Evolutionary conservation across 30 jellyfish, hydroid and myxozoan species (phyloP).

Genomic region (Aurelia aurita): DNA sequence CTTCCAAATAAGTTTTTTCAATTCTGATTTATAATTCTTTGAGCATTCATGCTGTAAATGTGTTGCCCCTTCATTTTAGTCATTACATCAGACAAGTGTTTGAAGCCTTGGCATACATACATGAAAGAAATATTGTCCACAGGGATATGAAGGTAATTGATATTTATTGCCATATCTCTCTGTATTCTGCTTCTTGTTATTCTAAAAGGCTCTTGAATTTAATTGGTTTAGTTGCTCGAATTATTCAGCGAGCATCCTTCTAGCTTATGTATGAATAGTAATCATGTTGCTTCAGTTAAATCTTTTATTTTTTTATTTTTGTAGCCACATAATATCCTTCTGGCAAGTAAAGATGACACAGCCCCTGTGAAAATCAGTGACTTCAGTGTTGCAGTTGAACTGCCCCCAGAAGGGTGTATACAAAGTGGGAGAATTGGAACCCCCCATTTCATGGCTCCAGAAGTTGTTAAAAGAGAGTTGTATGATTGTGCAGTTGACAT

Average conservation of each 20-base stretch:
- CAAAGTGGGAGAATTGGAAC: conserved; percentile 91
- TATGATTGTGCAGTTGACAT: conserved; percentile 90
- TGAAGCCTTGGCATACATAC: conserved; percentile 93
- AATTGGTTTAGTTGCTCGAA: too few species aligned
- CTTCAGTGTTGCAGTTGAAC: conserved; percentile 91
- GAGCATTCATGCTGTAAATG: background rate
- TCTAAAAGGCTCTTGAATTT: too few species aligned
- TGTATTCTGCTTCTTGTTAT: too few species aligned
- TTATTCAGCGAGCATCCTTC: too few species aligned
- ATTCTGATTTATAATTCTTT: background rate
- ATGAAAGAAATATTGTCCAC: conserved; percentile 87
- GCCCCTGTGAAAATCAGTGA: conserved; percentile 97
- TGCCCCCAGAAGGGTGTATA: conserved; percentile 72
- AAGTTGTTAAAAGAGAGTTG: conserved; percentile 84
- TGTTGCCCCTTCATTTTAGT: conserved; percentile 44
- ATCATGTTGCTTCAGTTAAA: too few species aligned
- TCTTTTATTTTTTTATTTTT: background rate
- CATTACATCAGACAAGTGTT: conserved; percentile 94
- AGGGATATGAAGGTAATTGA: conserved; percentile 88
- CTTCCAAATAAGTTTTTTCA: background rate
- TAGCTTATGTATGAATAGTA: too few species aligned
- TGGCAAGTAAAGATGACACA: conserved; percentile 90
- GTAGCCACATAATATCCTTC: conserved; percentile 91
- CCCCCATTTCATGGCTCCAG: conserved; percentile 98
- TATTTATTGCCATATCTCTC: background rate